These are phyloP conservation scores for Drosophila mayaguana DNA, from an alignment of 2,888 invertebrate genomes.

Conservation along the genomic window DNA sequence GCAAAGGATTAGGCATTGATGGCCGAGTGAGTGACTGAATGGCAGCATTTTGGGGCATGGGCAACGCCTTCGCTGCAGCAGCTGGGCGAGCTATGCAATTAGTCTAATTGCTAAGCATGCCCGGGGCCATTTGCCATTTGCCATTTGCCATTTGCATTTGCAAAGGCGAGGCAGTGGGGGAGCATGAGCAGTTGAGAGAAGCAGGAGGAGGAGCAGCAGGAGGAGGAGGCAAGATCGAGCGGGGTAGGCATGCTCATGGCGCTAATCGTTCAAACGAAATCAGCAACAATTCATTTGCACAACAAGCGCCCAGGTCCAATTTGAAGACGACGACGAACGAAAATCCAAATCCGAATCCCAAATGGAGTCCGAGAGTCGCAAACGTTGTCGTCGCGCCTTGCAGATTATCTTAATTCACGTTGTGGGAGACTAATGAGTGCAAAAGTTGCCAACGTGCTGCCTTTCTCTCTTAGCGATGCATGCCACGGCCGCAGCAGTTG, in stretches of 20 bases:
- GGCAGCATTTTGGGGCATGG: slow-evolving; percentile 30
- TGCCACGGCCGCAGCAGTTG: slow-evolving; percentile 3
- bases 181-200: neutral
- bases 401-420: slow-evolving; percentile 85
- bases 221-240: neutral
- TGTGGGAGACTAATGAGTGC: slow-evolving; percentile 85
- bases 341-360: slow-evolving; percentile 30
- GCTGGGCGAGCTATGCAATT: slow-evolving; percentile 69
- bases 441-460: slow-evolving; percentile 70
- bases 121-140: slow-evolving; percentile 73
- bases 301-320: slow-evolving; percentile 78
- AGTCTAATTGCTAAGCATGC: slow-evolving; percentile 80
- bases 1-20: slow-evolving; percentile 15
- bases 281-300: slow-evolving; percentile 85
- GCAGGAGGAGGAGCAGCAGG: neutral
- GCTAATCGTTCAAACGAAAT: slow-evolving; percentile 85
- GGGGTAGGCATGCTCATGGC: slow-evolving; percentile 54
- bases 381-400: slow-evolving; percentile 54
- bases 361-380: slow-evolving; percentile 30
- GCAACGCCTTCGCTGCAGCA: slow-evolving; percentile 47
- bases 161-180: neutral
- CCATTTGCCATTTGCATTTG: slow-evolving; percentile 45
- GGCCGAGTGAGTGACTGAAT: neutral
- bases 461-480: slow-evolving; percentile 42
- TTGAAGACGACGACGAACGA: slow-evolving; percentile 26